Evolutionary conservation across 2,797 vertebrate species (phyloP).

Genomic region (Trachurus trachurus): DNA sequence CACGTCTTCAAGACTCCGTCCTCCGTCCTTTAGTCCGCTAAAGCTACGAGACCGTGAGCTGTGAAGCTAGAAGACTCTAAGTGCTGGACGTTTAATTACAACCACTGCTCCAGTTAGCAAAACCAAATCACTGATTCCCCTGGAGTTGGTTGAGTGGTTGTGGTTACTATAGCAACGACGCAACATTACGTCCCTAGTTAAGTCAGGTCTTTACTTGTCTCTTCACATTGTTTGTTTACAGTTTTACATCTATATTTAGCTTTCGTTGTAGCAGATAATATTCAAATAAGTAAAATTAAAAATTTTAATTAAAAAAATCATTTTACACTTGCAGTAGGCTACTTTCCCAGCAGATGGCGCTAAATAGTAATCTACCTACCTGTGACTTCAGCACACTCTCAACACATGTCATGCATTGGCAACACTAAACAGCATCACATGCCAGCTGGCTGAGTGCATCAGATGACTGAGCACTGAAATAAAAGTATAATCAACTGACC

Average conservation of each 20-base stretch:
- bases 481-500: conserved; percentile 19
- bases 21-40: rapidly evolving
- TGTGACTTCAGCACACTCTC: too few relatives aligned
- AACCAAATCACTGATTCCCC: conserved; percentile 59
- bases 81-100: not conserved
- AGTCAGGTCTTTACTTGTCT: not conserved
- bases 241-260: not conserved
- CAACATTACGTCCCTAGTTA: not conserved
- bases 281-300: not conserved
- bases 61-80: not conserved
- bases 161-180: conserved; percentile 70
- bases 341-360: conserved; percentile 58
- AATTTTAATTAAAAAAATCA: not conserved
- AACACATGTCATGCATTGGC: conserved; percentile 8
- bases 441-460: conserved; percentile 28
- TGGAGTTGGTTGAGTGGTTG: conserved; percentile 16
- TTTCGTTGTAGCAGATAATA: not conserved
- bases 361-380: not conserved
- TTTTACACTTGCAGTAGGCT: conserved; percentile 25
- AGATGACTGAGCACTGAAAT: conserved; percentile 23
- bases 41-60: not conserved
- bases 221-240: not conserved
- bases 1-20: not conserved
- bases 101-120: not conserved
- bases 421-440: not conserved